A percentile compares a stretch with the other conserved stretches of the same genome.
These are phyloP conservation scores for Spodoptera frugiperda DNA, from an alignment of 1,140 invertebrate genomes.

Conservation along the genomic window DNA sequence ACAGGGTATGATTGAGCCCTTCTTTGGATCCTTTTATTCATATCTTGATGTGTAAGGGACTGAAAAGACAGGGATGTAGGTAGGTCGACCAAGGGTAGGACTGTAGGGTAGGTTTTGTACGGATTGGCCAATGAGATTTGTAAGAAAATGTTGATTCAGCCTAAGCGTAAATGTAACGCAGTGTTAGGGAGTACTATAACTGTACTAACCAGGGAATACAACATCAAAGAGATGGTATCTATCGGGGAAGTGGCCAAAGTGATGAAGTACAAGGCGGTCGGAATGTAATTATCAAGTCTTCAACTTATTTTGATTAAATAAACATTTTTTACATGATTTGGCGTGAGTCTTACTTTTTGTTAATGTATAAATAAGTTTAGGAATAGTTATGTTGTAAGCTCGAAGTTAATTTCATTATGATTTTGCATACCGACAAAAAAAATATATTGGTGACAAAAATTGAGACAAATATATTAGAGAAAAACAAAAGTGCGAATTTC, in stretches of 20 bases:
- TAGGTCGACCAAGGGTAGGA: constrained; percentile 72
- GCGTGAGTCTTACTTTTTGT: constrained; percentile 66
- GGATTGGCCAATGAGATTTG: constrained; percentile 66
- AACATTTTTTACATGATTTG: constrained; percentile 40
- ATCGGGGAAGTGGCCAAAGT: constrained; percentile 18
- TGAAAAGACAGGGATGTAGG: constrained; percentile 81
- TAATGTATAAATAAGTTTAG: constrained; percentile 60
- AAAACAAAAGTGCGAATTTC: constrained; percentile 73
- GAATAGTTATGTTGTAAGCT: constrained; percentile 64
- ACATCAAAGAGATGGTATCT: neutral
- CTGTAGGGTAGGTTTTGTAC: constrained; percentile 80
- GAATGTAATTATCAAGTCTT: constrained; percentile 33
- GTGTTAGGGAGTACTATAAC: neutral
- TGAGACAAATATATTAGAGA: constrained; percentile 63
- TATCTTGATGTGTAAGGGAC: constrained; percentile 74
- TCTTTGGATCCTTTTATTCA: constrained; percentile 73
- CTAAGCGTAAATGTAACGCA: constrained; percentile 30
- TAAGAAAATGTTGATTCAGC: constrained; percentile 68
- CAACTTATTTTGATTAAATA: constrained; percentile 17
- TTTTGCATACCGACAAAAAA: constrained; percentile 60
- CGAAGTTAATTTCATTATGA: constrained; percentile 58
- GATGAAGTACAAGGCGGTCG: constrained; percentile 3
- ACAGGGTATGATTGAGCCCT: constrained; percentile 72
- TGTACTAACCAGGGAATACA: neutral
- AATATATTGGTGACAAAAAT: constrained; percentile 65